Conservation (phyloP, 2,113 vertebrate species). For the Meleagris gallopavo region DNA sequence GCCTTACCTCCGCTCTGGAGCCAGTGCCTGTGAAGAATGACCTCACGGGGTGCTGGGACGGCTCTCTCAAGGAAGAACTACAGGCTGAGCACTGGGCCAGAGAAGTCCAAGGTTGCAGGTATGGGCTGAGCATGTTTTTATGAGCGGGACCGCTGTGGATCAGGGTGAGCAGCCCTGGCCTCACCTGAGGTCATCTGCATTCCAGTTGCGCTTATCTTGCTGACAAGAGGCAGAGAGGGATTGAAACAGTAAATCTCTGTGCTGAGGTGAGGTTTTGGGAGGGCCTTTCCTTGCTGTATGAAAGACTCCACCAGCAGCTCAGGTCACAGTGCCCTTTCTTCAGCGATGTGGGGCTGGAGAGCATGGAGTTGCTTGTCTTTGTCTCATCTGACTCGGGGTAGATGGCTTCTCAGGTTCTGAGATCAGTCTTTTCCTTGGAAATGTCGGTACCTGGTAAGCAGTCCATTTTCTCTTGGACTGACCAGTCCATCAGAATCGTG, state of each 20-base stretch:
- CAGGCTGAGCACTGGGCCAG: conserved; percentile 86
- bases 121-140: not conserved
- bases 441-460: not conserved
- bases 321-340: not conserved
- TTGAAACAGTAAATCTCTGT: not conserved
- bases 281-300: not conserved
- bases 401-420: not conserved
- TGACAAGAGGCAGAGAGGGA: not conserved
- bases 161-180: accelerated
- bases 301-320: not conserved
- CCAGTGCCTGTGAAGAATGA: conserved; percentile 83
- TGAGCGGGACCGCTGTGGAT: not conserved
- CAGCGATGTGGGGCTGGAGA: not conserved
- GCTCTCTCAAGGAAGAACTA: conserved; percentile 89
- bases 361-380: not conserved
- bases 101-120: conserved; percentile 91
- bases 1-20: not conserved
- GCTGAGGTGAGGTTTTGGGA: not conserved
- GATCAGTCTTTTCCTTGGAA: not conserved
- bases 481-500: not conserved
- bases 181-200: not conserved
- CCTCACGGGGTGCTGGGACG: conserved; percentile 86
- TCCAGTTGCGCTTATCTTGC: not conserved
- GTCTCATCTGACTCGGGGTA: not conserved
- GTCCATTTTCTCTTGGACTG: not conserved